Conservation (phyloP, 2,797 vertebrate species). For the Microctenopoma lineatum region DNA sequence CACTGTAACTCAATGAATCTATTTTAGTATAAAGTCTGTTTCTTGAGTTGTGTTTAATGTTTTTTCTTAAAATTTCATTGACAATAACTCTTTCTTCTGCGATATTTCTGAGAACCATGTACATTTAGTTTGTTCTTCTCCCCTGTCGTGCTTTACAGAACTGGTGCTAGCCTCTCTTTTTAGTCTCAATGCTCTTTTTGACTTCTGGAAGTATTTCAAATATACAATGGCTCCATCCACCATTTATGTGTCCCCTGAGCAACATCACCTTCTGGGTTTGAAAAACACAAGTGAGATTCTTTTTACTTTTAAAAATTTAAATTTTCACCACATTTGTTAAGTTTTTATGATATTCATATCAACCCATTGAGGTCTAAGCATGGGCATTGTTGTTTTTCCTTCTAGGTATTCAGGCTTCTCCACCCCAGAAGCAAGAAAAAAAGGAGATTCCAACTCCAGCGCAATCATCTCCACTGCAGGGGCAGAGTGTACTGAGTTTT, state of each 20-base stretch:
- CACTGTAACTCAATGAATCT: too few species aligned
- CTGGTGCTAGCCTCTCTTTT: constrained; percentile 90
- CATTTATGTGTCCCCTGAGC: constrained; percentile 86
- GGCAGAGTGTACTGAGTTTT: constrained; percentile 94
- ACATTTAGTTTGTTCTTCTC: neutral
- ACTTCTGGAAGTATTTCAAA: constrained; percentile 98
- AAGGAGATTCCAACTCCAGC: constrained; percentile 83
- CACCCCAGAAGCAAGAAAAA: constrained; percentile 83
- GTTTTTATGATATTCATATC: neutral
- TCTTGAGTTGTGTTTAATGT: neutral
- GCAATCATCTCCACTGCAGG: constrained; percentile 87
- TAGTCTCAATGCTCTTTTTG: constrained; percentile 94
- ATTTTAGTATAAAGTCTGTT: neutral
- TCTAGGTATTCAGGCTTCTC: constrained; percentile 86
- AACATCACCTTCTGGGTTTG: constrained; percentile 89
- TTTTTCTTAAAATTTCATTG: neutral
- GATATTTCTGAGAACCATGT: neutral
- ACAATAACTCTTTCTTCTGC: neutral
- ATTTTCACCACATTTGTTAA: neutral
- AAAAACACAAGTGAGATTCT: constrained; percentile 77
- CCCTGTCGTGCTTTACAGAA: constrained; percentile 76
- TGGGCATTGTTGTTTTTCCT: neutral
- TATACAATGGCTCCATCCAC: constrained; percentile 90
- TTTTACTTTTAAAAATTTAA: neutral
- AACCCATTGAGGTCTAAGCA: neutral